Conservation (phyloP, 1,140 invertebrate species). For the Drosophila micromelanica region DNA sequence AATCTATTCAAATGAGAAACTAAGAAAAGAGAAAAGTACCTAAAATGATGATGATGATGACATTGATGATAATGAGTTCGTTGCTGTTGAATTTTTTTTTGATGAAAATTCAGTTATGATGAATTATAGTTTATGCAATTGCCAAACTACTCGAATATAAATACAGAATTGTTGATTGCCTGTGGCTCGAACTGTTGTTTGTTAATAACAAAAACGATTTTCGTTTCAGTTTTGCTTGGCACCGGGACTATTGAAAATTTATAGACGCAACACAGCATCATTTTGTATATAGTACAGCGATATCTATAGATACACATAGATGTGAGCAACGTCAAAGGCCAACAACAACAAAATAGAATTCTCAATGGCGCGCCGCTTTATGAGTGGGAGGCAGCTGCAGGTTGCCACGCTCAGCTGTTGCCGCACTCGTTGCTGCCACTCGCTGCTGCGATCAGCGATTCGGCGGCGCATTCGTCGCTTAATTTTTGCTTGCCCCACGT, state of each 20-base stretch:
- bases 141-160: constrained; percentile 33
- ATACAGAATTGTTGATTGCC: neutral
- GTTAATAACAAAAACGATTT: constrained; percentile 55
- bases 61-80: no score
- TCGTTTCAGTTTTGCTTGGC: constrained; percentile 56
- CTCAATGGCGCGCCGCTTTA: constrained; percentile 62
- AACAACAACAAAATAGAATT: constrained; percentile 44
- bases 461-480: constrained; percentile 3
- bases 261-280: constrained; percentile 48
- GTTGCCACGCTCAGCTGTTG: constrained; percentile 54
- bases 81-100: no score
- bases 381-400: constrained; percentile 56
- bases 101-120: constrained; percentile 34
- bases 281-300: constrained; percentile 25
- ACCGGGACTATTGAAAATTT: constrained; percentile 56
- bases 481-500: constrained; percentile 17
- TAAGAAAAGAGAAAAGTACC: constrained; percentile 53
- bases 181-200: constrained; percentile 35
- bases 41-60: constrained; percentile 34
- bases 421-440: constrained; percentile 12
- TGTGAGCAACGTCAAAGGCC: constrained; percentile 62
- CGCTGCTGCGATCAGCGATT: constrained; percentile 3
- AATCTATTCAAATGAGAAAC: neutral
- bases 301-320: constrained; percentile 24
- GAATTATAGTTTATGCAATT: constrained; percentile 45